Percentiles rank a stretch among this genome's conserved stretches.
phyloP scores from a whole-genome alignment of 2,797 vertebrate genomes.

The Falco concolor region DNA sequence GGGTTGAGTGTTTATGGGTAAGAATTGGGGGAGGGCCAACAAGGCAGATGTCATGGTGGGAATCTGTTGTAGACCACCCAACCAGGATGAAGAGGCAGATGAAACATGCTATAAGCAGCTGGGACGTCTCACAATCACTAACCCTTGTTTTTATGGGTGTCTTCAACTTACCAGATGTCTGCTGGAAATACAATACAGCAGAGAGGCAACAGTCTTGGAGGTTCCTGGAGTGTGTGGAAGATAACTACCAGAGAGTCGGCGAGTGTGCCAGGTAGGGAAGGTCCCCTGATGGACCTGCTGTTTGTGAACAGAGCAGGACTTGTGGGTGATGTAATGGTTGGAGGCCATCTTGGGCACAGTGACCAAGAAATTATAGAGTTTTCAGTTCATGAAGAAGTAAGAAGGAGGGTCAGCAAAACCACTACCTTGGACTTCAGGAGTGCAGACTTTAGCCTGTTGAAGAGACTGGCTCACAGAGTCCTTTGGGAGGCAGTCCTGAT shows the following conservation, averaged over 20 bases:
- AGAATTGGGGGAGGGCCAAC: background rate
- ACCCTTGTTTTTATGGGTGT: too few species aligned
- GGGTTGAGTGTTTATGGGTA: background rate
- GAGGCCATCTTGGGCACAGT: background rate
- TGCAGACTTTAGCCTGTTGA: background rate
- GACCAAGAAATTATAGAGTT: background rate
- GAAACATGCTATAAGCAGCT: too few species aligned
- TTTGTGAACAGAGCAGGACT: too few species aligned
- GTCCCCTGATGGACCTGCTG: too few species aligned
- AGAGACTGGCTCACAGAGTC: background rate
- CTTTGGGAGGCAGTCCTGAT: background rate
- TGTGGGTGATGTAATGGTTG: background rate
- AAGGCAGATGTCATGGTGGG: background rate
- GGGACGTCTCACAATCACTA: too few species aligned
- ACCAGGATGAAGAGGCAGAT: too few species aligned
- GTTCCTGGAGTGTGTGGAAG: too few species aligned
- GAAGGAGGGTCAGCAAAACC: background rate
- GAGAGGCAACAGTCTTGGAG: too few species aligned
- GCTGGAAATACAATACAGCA: too few species aligned
- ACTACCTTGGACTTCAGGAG: background rate
- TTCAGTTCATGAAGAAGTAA: background rate
- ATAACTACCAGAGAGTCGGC: too few species aligned
- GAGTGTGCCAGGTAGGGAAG: too few species aligned
- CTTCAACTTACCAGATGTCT: too few species aligned
- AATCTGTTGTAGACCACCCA: background rate